These are phyloP conservation scores for Cyclura pinguis DNA, from an alignment of 2,797 vertebrate species.

Conservation along the genomic window DNA sequence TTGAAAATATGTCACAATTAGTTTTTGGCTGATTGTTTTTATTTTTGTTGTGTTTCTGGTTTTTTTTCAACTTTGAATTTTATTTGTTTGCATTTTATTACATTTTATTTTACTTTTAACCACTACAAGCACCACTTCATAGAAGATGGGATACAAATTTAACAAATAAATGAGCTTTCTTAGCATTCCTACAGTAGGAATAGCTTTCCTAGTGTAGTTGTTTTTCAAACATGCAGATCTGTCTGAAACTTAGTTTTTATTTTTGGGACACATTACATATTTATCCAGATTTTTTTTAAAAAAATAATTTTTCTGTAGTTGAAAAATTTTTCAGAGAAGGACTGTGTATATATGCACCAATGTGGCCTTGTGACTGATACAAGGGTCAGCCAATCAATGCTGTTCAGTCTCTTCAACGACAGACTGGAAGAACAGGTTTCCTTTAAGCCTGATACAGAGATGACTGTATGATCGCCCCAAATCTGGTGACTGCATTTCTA, in stretches of 20 bases:
- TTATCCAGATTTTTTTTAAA: neutral
- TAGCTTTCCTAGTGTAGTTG: too few species aligned
- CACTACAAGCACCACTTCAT: neutral
- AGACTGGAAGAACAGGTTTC: conserved; percentile 5
- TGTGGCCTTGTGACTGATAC: neutral
- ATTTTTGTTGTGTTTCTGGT: neutral
- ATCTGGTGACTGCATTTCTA: neutral
- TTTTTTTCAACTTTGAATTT: neutral
- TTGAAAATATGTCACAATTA: neutral
- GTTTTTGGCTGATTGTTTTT: neutral
- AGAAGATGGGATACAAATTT: neutral
- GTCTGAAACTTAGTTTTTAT: neutral
- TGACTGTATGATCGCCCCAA: neutral
- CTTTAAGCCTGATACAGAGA: neutral
- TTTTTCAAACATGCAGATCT: neutral
- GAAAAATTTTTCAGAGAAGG: neutral
- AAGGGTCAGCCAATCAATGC: neutral
- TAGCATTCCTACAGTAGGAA: too few species aligned
- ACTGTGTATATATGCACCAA: neutral
- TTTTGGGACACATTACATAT: neutral
- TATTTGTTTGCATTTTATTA: neutral
- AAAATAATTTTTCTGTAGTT: neutral
- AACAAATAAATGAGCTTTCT: neutral
- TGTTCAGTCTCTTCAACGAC: neutral
- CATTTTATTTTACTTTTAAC: neutral